Percentiles rank a stretch among this genome's conserved stretches.
phyloP scores from a whole-genome alignment of 2,888 invertebrate genomes.

The Platypus cylindrus region DNA sequence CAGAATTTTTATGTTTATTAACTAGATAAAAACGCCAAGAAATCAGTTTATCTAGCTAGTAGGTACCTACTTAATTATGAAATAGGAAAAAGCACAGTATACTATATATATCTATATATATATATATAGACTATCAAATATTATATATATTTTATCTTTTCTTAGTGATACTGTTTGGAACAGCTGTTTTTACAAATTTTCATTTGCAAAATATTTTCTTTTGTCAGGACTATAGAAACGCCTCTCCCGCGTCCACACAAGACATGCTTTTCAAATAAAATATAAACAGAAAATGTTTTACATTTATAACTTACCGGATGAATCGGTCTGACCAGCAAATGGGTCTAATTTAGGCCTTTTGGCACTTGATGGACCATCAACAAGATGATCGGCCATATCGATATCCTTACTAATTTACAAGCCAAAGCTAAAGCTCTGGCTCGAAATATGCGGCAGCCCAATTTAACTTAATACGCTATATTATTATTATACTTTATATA shows the following conservation, averaged over 20 bases:
- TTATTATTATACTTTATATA: too few species aligned
- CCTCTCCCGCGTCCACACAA: conserved; percentile 31
- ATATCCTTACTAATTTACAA: conserved; percentile 48
- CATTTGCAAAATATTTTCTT: conserved; percentile 17
- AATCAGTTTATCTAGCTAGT: too few species aligned
- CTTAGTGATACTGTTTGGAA: too few species aligned
- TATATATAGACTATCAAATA: too few species aligned
- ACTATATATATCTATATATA: too few species aligned
- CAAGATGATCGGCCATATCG: conserved; percentile 85
- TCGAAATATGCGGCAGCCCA: conserved; percentile 34
- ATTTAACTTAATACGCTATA: conserved; percentile 32
- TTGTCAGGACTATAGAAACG: conserved; percentile 25
- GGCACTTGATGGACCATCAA: conserved; percentile 84
- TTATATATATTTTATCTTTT: too few species aligned
- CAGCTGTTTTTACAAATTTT: conserved; percentile 17
- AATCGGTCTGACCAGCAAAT: conserved; percentile 69
- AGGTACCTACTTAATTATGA: too few species aligned
- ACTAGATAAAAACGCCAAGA: too few species aligned
- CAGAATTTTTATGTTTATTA: too few species aligned
- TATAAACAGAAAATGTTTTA: conserved; percentile 18
- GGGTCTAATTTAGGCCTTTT: conserved; percentile 88
- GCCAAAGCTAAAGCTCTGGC: conserved; percentile 46
- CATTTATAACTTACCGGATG: conserved; percentile 59
- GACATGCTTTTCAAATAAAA: conserved; percentile 28
- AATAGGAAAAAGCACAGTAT: too few species aligned